Evolutionary conservation across 2,113 vertebrate species (phyloP).

Genomic region (Spizaetus ornatus): DNA sequence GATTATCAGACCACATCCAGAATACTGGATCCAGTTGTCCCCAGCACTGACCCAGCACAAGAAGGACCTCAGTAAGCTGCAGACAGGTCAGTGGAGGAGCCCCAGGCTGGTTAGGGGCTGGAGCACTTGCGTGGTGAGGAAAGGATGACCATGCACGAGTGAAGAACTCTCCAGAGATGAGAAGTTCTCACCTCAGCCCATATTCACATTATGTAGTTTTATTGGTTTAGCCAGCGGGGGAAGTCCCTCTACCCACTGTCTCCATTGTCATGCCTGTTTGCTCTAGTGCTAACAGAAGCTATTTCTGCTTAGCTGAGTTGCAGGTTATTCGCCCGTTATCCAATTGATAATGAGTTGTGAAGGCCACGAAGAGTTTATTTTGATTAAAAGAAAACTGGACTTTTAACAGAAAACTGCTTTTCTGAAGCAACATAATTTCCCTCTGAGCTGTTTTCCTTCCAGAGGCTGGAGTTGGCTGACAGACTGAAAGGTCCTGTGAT

Average conservation of each 20-base stretch:
- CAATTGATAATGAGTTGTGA: not conserved
- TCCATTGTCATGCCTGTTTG: not conserved
- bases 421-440: not conserved
- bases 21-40: not conserved
- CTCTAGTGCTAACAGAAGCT: not conserved
- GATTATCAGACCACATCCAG: not conserved
- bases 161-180: not conserved
- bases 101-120: not conserved
- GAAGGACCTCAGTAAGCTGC: not conserved
- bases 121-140: rapidly evolving
- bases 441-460: not conserved
- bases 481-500: not conserved
- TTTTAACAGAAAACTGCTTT: not conserved
- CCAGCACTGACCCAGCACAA: not conserved
- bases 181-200: not conserved
- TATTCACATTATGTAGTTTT: not conserved
- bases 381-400: not conserved
- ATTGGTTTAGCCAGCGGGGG: not conserved
- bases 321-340: not conserved
- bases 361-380: not conserved
- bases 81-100: not conserved
- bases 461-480: not conserved
- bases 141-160: not conserved
- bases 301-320: not conserved
- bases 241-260: not conserved